These are phyloP conservation scores for Oostethus manadensis DNA, from an alignment of 2,113 vertebrate genomes.

Conservation along the genomic window DNA sequence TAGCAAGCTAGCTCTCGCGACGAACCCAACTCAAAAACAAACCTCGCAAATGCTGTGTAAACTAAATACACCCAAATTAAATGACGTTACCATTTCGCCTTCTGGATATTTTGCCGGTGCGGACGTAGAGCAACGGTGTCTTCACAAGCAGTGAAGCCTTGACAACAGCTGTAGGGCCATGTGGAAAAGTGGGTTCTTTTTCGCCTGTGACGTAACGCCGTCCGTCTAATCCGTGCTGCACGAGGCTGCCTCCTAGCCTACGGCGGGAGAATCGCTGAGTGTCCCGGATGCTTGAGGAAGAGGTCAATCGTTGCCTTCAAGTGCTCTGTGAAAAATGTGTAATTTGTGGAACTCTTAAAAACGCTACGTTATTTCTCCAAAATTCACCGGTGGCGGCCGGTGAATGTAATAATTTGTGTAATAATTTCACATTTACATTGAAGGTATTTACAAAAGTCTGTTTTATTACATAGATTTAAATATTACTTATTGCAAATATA, in stretches of 20 bases:
- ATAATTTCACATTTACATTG: too few species aligned
- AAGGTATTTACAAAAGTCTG: too few species aligned
- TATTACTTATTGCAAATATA: too few species aligned
- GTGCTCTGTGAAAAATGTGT: constrained; percentile 4
- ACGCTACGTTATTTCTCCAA: neutral
- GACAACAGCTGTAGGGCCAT: constrained; percentile 47
- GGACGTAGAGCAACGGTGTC: neutral
- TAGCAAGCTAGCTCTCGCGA: constrained; percentile 15
- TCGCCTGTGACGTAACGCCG: neutral
- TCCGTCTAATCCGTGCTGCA: neutral
- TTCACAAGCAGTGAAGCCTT: constrained; percentile 19
- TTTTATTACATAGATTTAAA: too few species aligned
- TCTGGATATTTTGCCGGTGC: neutral
- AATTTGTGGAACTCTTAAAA: neutral
- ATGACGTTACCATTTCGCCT: constrained; percentile 51
- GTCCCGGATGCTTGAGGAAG: constrained; percentile 51
- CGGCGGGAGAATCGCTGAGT: neutral
- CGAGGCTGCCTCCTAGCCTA: neutral
- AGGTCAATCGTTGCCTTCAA: constrained; percentile 18
- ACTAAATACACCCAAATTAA: rapidly evolving
- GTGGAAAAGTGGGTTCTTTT: constrained; percentile 17
- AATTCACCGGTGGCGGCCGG: too few species aligned
- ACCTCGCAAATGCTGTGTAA: neutral
- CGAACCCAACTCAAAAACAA: neutral
- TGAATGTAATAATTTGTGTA: too few species aligned